A percentile compares a stretch with the other conserved stretches of the same genome.
These are phyloP conservation scores for Plodia interpunctella DNA, from an alignment of 1,140 invertebrate species.

Conservation along the genomic window DNA sequence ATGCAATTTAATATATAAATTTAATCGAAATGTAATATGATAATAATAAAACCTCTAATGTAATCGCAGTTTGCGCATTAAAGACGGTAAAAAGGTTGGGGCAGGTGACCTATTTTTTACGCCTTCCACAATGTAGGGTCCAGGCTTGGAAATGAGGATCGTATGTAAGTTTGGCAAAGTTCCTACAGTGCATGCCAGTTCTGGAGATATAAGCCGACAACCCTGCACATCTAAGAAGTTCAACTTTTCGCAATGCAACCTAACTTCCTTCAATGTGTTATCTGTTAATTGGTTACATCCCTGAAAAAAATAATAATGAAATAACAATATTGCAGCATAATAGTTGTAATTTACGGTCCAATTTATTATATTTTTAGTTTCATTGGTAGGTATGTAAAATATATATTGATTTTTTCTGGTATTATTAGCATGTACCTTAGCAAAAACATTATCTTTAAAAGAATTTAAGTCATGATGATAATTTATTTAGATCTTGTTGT, in stretches of 20 bases:
- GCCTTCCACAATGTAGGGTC: conserved; percentile 62
- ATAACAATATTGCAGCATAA: background rate
- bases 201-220: conserved; percentile 78
- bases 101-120: conserved; percentile 57
- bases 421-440: too few species aligned
- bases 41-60: conserved; percentile 31
- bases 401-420: too few species aligned
- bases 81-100: conserved; percentile 52
- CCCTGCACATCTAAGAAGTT: conserved; percentile 79
- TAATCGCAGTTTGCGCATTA: conserved; percentile 60
- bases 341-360: too few species aligned
- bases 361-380: background rate
- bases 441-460: too few species aligned
- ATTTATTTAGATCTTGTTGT: background rate
- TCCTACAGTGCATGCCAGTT: conserved; percentile 72
- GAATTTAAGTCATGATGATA: too few species aligned
- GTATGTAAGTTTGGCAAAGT: conserved; percentile 72
- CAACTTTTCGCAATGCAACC: conserved; percentile 77
- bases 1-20: background rate
- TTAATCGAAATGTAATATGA: background rate
- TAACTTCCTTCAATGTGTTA: conserved; percentile 78
- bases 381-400: background rate
- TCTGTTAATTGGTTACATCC: conserved; percentile 83
- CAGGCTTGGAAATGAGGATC: conserved; percentile 65
- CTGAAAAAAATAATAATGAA: conserved; percentile 63